These are phyloP conservation scores for Lacerta viridis DNA, from an alignment of 2,797 vertebrate species.

Conservation along the genomic window DNA sequence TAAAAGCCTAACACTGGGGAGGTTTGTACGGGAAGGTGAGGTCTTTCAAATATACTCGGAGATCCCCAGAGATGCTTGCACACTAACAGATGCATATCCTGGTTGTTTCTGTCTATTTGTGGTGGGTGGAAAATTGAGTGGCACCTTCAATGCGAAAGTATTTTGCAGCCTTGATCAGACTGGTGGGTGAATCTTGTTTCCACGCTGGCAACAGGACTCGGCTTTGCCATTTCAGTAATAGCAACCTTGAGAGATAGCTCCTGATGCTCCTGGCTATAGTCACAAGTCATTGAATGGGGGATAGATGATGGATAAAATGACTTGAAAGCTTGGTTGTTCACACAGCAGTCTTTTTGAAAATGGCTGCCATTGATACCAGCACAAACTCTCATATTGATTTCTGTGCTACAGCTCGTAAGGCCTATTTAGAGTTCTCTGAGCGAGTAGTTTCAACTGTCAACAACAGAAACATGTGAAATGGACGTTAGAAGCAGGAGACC, in stretches of 20 bases:
- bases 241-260: not conserved
- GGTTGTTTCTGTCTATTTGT: no score
- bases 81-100: no score
- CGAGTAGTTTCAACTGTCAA: not conserved
- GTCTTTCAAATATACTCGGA: no score
- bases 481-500: not conserved
- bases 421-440: not conserved
- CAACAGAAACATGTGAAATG: not conserved
- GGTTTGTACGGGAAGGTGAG: no score
- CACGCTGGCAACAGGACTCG: no score
- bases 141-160: no score
- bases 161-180: no score
- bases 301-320: not conserved
- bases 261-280: not conserved
- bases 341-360: not conserved
- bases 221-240: not conserved
- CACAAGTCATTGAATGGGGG: no score
- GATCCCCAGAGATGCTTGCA: no score
- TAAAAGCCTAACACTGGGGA: no score
- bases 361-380: not conserved
- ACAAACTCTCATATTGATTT: not conserved
- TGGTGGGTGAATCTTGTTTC: no score
- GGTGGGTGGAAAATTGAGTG: no score
- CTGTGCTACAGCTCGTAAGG: not conserved
- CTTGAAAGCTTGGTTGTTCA: not conserved